These are phyloP conservation scores for Troglohyphantes excavatus DNA, from an alignment of 2,888 invertebrate species.

Conservation along the genomic window DNA sequence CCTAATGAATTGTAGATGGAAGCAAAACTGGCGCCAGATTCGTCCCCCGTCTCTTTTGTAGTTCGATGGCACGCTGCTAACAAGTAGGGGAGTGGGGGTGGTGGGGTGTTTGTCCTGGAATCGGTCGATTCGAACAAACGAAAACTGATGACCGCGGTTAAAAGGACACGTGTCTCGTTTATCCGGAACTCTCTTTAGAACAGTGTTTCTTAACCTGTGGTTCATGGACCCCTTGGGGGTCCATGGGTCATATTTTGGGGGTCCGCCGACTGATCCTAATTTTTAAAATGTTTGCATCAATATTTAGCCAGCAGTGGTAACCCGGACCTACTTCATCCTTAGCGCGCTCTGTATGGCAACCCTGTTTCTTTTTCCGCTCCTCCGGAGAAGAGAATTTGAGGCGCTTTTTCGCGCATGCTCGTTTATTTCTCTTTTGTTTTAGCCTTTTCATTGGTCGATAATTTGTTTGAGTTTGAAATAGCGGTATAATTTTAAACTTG, in stretches of 20 bases:
- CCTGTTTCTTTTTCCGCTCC: too few relatives aligned
- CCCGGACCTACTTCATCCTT: constrained; percentile 57
- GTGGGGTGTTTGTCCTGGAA: neutral
- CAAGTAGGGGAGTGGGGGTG: neutral
- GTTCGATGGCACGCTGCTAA: neutral
- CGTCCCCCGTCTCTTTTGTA: neutral
- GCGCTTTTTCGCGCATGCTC: too few relatives aligned
- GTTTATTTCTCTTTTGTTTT: too few relatives aligned
- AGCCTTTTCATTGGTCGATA: too few relatives aligned
- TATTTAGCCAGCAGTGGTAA: constrained; percentile 50
- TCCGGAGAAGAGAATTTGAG: too few relatives aligned
- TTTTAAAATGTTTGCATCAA: constrained; percentile 65
- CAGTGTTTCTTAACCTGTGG: too few relatives aligned
- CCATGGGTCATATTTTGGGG: too few relatives aligned
- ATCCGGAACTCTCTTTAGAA: neutral
- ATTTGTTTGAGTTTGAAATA: too few relatives aligned
- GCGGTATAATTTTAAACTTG: too few relatives aligned
- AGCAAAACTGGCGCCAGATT: constrained; percentile 16
- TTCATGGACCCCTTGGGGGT: too few relatives aligned
- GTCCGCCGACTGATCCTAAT: constrained; percentile 61
- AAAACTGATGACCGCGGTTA: neutral
- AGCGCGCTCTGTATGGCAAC: too few relatives aligned
- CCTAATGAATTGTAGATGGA: neutral
- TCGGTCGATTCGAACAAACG: constrained; percentile 6
- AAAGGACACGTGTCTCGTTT: neutral